phyloP scores from a whole-genome alignment of 64 coral and sea anemone genomes.

The Hydrozoanthus tunicans region DNA sequence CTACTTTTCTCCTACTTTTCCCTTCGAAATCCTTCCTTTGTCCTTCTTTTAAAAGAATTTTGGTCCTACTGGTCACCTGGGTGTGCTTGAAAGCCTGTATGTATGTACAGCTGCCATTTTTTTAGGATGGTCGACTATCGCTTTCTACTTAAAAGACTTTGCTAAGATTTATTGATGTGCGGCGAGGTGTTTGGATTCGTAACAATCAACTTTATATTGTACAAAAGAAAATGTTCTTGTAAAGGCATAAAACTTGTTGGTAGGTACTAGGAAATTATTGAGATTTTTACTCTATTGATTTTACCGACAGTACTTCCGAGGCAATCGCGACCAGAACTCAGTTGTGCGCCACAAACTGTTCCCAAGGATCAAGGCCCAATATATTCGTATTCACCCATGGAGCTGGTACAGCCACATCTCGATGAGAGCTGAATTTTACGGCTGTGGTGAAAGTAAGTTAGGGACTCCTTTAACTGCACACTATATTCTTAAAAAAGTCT shows the following conservation, averaged over 20 bases:
- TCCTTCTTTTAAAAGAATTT: too few species aligned
- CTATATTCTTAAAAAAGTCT: too few species aligned
- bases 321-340: slow-evolving; percentile 70
- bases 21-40: too few species aligned
- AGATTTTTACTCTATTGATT: neutral
- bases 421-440: slow-evolving; percentile 72
- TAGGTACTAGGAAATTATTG: neutral
- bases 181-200: neutral
- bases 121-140: neutral
- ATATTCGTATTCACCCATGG: slow-evolving; percentile 69
- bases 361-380: slow-evolving; percentile 64
- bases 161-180: neutral
- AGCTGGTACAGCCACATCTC: slow-evolving; percentile 66
- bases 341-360: slow-evolving; percentile 73
- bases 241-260: neutral
- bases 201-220: neutral
- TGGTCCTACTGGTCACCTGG: too few species aligned
- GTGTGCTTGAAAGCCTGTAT: too few species aligned
- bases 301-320: slow-evolving; percentile 69
- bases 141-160: neutral
- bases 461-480: too few species aligned
- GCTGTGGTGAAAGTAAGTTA: slow-evolving; percentile 57
- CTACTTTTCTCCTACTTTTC: too few species aligned
- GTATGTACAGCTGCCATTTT: too few species aligned
- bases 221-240: neutral